Base-by-base conservation (phyloP, 2,888 invertebrate species). In the Alitta virens region DNA sequence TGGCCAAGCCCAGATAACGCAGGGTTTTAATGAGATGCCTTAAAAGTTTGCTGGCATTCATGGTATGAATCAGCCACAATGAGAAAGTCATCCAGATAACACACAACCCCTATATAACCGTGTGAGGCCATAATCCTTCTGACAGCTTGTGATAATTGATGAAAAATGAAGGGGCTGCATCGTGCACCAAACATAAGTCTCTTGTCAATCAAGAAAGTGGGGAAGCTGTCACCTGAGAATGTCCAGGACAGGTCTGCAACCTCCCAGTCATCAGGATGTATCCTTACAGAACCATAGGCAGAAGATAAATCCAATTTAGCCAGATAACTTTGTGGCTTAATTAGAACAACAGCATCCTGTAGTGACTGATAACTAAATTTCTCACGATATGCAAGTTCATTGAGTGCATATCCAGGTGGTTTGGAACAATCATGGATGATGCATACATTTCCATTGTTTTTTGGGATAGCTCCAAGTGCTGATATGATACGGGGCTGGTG, bases 31-130 rank as follows among this genome's bases (percentile, higher is more conserved):
- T n/a, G 2, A 62, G 50, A 9, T 9, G 21, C 16, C n/a, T 27
- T 38, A 16, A 50, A 14, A 2, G 38, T 50, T 2, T 12, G 2
- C 24, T 50, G 14, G 21, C 62, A 52, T 52, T 27, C 26, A 1
- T 23, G 49, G 9, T 40, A n/a, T 9, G 46, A 18, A 9, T 21
- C n/a, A 7, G 1, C 23, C n/a, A 46, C 23, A 2, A 56, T 25
- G 2, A 62, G 21, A 21, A 62, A 58, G 51, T 58, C 62, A 58
- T 62, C 62, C 16, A 62, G 18, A 53, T 52, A 62, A 33, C 5
- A 5, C 1, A n/a, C 42, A 9, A 46, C 21, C 12, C 49, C 25
- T n/a, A 2, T 27, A 16, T 12, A 25, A 23, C 63, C 63, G 3
- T 18, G 23, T 16, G 16, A 26, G 2, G 18, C 18, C 63, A 63